A percentile compares a stretch with the other conserved stretches of the same genome.
Evolutionary conservation across 2,797 vertebrate species (phyloP).

Genomic region (Macropodus opercularis): DNA sequence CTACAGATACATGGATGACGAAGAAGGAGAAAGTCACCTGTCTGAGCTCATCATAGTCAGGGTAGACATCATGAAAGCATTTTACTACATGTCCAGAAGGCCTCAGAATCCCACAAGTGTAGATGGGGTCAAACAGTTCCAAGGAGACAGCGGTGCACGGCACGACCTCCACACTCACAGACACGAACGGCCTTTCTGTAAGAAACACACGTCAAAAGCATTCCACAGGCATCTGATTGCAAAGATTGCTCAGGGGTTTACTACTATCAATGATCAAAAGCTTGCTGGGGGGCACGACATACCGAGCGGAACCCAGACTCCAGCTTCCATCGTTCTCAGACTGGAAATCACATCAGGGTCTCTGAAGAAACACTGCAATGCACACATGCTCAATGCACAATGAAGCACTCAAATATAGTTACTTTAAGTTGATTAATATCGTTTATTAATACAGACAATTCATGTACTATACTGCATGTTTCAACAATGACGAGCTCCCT

Average conservation of each 20-base stretch:
- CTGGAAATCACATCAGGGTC: slow-evolving; percentile 66
- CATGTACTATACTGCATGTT: background rate
- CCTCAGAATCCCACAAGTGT: slow-evolving; percentile 64
- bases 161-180: slow-evolving; percentile 64
- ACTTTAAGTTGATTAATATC: background rate
- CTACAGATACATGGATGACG: background rate
- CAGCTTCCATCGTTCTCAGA: slow-evolving; percentile 50
- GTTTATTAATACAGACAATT: slow-evolving; percentile 3
- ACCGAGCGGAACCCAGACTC: slow-evolving; percentile 64
- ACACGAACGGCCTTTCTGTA: slow-evolving; percentile 57
- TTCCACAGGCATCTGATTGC: slow-evolving; percentile 15
- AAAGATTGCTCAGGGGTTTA: slow-evolving; percentile 29
- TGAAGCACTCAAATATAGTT: background rate
- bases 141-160: slow-evolving; percentile 72
- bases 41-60: slow-evolving; percentile 72
- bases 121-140: slow-evolving; percentile 76
- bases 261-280: slow-evolving; percentile 32
- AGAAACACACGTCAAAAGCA: slow-evolving; percentile 30
- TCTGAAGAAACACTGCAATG: slow-evolving; percentile 77
- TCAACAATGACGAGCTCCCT: background rate
- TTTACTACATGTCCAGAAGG: slow-evolving; percentile 64
- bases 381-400: too few relatives aligned
- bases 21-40: slow-evolving; percentile 43
- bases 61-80: slow-evolving; percentile 64
- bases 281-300: slow-evolving; percentile 35